Evolutionary conservation across 2,888 invertebrate genomes (phyloP).

Genomic region (Drosophila mimetica): DNA sequence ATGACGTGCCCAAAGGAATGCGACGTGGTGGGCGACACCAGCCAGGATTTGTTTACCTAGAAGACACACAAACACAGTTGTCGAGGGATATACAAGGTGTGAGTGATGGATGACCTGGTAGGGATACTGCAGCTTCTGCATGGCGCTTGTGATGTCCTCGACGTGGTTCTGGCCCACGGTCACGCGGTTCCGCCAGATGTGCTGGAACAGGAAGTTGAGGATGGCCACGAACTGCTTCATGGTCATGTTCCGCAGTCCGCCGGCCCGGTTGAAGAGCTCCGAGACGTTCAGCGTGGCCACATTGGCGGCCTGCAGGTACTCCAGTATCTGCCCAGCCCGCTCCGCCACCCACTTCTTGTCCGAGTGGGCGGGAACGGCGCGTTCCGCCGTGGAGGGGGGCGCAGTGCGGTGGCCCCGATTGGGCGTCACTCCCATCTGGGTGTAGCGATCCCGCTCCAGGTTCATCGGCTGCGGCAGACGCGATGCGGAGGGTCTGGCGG

Average conservation of each 20-base stretch:
- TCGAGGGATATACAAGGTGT: no score
- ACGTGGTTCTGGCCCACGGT: slow-evolving; percentile 78
- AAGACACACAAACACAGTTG: no score
- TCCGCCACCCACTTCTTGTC: slow-evolving; percentile 83
- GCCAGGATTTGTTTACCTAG: slow-evolving; percentile 82
- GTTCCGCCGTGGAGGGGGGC: slow-evolving; percentile 69
- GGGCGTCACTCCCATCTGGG: slow-evolving; percentile 46
- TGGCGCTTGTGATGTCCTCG: slow-evolving; percentile 79
- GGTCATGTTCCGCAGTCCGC: slow-evolving; percentile 81
- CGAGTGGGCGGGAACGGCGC: slow-evolving; percentile 62
- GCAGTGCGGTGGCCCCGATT: slow-evolving; percentile 26
- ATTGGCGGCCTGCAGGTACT: slow-evolving; percentile 60
- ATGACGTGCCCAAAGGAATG: slow-evolving; percentile 83
- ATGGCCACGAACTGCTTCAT: slow-evolving; percentile 83
- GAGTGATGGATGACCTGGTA: slow-evolving; percentile 45
- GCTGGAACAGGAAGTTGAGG: slow-evolving; percentile 79
- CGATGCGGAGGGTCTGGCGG: slow-evolving; percentile 14
- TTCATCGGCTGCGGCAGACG: slow-evolving; percentile 12
- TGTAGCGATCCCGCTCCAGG: slow-evolving; percentile 40
- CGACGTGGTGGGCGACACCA: slow-evolving; percentile 83
- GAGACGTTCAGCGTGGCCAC: no score
- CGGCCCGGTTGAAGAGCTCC: slow-evolving; percentile 54
- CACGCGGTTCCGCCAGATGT: slow-evolving; percentile 78
- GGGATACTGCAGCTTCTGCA: slow-evolving; percentile 82
- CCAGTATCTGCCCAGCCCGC: slow-evolving; percentile 72